Evolutionary conservation across 2,797 vertebrate genomes (phyloP).

Genomic region (Notoglanidium macrostoma): DNA sequence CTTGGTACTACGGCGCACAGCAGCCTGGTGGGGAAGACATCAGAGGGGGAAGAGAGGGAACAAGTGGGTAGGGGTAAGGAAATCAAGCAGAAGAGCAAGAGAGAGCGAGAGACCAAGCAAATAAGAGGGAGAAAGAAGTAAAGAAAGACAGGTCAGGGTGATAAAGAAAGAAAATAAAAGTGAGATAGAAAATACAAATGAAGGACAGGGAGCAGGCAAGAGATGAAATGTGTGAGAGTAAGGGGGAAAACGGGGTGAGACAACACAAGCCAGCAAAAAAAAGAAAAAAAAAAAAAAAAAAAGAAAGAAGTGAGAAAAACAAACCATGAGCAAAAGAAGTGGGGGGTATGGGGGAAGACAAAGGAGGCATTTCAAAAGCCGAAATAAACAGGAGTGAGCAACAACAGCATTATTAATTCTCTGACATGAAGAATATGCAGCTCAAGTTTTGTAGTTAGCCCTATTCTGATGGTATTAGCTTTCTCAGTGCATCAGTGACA

Average conservation of each 20-base stretch:
- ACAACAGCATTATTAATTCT: neutral
- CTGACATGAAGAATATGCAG: neutral
- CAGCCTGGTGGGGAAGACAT: conserved; percentile 78
- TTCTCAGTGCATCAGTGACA: neutral
- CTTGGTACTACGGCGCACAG: conserved; percentile 87
- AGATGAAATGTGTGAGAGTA: neutral
- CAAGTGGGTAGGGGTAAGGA: conserved; percentile 24
- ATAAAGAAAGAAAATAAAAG: neutral
- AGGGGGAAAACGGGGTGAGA: neutral
- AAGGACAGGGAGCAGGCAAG: neutral
- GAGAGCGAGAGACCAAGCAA: conserved; percentile 44
- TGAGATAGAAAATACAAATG: neutral
- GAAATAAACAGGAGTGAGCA: neutral
- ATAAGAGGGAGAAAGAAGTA: neutral
- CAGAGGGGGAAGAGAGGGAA: conserved; percentile 18
- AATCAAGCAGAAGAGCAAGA: conserved; percentile 61
- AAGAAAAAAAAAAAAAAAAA: neutral
- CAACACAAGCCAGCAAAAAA: neutral
- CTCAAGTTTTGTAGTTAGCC: neutral
- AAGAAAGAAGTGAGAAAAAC: neutral
- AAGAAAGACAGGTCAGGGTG: conserved; percentile 35
- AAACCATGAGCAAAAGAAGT: neutral
- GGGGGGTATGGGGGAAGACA: neutral
- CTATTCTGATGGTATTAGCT: neutral
- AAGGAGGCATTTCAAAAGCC: neutral